A percentile compares a stretch with the other conserved stretches of the same genome.
These are phyloP conservation scores for Ips nitidus DNA, from an alignment of 1,140 invertebrate genomes.

Conservation along the genomic window DNA sequence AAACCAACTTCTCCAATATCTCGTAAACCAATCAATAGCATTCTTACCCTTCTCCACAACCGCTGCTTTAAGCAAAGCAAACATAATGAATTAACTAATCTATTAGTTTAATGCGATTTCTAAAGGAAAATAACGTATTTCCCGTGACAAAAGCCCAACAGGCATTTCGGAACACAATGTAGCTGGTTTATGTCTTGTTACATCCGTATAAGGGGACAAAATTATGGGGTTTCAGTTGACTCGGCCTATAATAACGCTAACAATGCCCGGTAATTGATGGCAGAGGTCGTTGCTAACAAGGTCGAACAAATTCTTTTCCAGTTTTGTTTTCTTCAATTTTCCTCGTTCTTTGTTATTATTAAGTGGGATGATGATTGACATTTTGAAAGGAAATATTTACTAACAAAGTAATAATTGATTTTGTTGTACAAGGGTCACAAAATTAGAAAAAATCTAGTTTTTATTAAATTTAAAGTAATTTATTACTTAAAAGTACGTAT, in stretches of 20 bases:
- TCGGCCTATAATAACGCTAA: slow-evolving; percentile 33
- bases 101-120: slow-evolving; percentile 10
- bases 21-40: too few relatives aligned
- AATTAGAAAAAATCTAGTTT: too few relatives aligned
- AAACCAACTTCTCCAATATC: too few relatives aligned
- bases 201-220: slow-evolving; percentile 29
- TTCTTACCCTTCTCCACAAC: too few relatives aligned
- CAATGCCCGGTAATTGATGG: slow-evolving; percentile 34
- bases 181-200: slow-evolving; percentile 31
- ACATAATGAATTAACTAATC: slow-evolving; percentile 3
- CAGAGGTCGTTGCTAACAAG: slow-evolving; percentile 30
- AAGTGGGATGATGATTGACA: too few relatives aligned
- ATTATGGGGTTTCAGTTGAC: slow-evolving; percentile 36
- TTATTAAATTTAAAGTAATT: too few relatives aligned
- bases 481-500: too few relatives aligned
- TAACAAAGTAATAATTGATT: too few relatives aligned
- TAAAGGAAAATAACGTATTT: slow-evolving; percentile 22
- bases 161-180: slow-evolving; percentile 29
- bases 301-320: slow-evolving; percentile 20
- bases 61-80: neutral
- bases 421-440: too few relatives aligned
- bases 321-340: slow-evolving; percentile 10
- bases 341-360: neutral
- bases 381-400: too few relatives aligned
- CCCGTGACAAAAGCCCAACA: slow-evolving; percentile 13